Base-by-base conservation (phyloP, 1,140 invertebrate genomes). In the Bombus vancouverensis region DNA sequence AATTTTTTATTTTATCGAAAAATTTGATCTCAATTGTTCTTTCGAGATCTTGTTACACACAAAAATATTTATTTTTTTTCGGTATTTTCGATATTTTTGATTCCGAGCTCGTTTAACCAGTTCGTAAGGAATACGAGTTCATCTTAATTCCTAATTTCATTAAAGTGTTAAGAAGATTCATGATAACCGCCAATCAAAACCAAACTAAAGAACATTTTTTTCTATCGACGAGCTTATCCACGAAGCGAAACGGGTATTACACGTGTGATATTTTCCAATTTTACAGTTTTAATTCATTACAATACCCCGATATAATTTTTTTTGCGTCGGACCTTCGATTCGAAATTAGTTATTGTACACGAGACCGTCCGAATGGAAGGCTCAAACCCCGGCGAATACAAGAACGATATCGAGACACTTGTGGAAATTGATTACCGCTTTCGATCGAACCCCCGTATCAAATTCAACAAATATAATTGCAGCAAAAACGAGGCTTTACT, bases 381-480 rank as follows among this genome's bases (percentile, higher is more conserved):
- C 47, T 44, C 18, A 71, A 59, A 53, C 76, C 65, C 22, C n/a
- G 44, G 28, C 53, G 37, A 37, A 80, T 71, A 42, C 83, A 85
- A 85, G 84, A 81, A 74, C 71, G 47, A 65, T 74, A 42, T 39
- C 79, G 85, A 89, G 88, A 89, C 88, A 88, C 88, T 88, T 86
- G 80, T 71, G 88, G 88, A 89, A 89, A 89, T 89, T 89, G 88
- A 89, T 89, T 89, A 89, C 88, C 88, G 88, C 75, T 88, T 89
- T 81, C 88, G 88, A 89, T 89, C 88, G 88, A 89, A 83, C 68
- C 85, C 13, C 59, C 79, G 88, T 89, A 89, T 89, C 88, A 89
- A 89, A 89, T 89, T 89, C 88, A 89, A 89, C 88, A 89, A 89
- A 88, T 89, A 89, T 89, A 89, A 89, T 89, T 89, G 88, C 88